phyloP scores from a whole-genome alignment of 2,888 invertebrate species.

The Branchellion lobata region DNA sequence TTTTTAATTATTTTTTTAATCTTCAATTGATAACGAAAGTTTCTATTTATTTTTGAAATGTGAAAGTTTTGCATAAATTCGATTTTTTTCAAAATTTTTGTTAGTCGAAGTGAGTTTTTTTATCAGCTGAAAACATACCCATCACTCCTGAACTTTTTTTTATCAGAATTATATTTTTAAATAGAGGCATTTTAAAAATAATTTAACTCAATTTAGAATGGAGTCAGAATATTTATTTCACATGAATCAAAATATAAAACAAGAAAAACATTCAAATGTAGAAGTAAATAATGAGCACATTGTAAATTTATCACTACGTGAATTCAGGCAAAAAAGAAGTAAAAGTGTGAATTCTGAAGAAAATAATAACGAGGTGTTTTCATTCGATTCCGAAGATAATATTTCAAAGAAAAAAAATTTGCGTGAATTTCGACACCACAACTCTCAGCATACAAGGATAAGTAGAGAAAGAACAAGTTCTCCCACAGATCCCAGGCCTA shows the following conservation, averaged over 20 bases:
- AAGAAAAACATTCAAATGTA: neutral
- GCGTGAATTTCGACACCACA: too few relatives aligned
- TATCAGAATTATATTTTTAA: too few relatives aligned
- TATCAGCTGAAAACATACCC: too few relatives aligned
- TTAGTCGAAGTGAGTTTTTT: neutral
- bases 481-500: slow-evolving; percentile 13
- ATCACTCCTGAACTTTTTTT: too few relatives aligned
- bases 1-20: neutral
- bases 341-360: slow-evolving; percentile 42
- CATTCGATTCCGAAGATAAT: slow-evolving; percentile 1
- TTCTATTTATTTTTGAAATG: neutral
- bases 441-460: neutral
- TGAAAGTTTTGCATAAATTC: neutral
- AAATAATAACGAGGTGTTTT: slow-evolving; percentile 32
- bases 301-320: neutral
- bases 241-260: neutral
- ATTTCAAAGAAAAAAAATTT: neutral
- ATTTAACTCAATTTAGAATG: too few relatives aligned
- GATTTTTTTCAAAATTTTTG: neutral
- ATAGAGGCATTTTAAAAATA: too few relatives aligned
- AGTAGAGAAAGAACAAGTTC: neutral
- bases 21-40: neutral
- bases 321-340: slow-evolving; percentile 32
- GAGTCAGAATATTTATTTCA: neutral
- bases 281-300: neutral